Conservation (phyloP, 2,113 vertebrate genomes). For the Daboia siamensis region DNA sequence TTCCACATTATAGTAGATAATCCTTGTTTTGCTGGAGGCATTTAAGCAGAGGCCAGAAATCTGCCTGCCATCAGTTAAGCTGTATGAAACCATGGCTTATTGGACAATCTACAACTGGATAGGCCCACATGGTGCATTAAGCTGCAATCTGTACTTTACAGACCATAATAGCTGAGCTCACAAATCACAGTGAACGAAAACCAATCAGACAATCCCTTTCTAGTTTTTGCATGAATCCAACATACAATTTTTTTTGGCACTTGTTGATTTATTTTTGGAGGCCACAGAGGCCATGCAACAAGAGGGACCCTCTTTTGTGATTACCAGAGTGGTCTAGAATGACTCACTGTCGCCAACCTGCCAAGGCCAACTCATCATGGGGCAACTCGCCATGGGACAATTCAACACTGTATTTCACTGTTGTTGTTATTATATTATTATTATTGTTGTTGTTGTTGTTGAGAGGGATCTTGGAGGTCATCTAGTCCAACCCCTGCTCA, state of each 20-base stretch:
- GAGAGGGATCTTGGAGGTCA: too few relatives aligned
- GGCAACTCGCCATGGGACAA: not conserved
- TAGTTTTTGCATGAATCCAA: not conserved
- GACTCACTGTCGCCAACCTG: not conserved
- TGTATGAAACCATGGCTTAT: not conserved
- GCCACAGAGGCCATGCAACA: not conserved
- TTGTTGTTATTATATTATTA: too few relatives aligned
- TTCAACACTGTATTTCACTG: not conserved
- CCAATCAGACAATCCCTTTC: not conserved
- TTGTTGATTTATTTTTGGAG: not conserved
- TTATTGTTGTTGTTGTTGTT: too few relatives aligned
- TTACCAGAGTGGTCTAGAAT: not conserved
- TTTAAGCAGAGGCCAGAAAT: not conserved
- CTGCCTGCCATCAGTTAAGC: not conserved
- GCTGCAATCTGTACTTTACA: not conserved
- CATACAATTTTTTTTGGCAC: not conserved
- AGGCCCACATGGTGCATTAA: not conserved
- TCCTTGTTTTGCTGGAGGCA: not conserved
- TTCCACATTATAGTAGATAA: not conserved
- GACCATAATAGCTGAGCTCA: not conserved
- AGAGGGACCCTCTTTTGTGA: not conserved
- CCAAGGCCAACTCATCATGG: not conserved
- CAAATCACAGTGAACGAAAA: not conserved
- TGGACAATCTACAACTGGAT: not conserved
- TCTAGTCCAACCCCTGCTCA: too few relatives aligned